Conservation (phyloP, 1,140 invertebrate species). For the Portunus trituberculatus region DNA sequence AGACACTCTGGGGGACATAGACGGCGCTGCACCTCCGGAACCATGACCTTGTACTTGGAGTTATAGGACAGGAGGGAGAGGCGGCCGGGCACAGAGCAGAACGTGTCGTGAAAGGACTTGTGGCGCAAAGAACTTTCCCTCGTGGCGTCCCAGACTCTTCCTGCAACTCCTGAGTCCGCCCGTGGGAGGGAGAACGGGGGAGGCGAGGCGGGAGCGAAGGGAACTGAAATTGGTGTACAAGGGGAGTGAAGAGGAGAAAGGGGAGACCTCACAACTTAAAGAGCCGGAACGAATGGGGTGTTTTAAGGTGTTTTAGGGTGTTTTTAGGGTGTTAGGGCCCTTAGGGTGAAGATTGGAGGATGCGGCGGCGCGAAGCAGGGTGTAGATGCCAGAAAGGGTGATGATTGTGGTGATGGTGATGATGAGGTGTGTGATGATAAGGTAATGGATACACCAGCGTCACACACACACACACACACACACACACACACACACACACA, state of each 20-base stretch:
- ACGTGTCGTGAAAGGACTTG: constrained; percentile 82
- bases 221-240: constrained; percentile 5
- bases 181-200: background rate
- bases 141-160: constrained; percentile 73
- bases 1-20: constrained; percentile 99
- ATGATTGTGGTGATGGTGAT: background rate
- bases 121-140: constrained; percentile 79
- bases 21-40: constrained; percentile 98
- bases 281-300: constrained; percentile 23
- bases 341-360: background rate
- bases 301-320: background rate
- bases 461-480: no score
- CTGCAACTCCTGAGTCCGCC: constrained; percentile 62
- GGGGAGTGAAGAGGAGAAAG: background rate
- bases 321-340: background rate
- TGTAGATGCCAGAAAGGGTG: background rate
- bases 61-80: constrained; percentile 97
- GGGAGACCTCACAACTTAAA: background rate
- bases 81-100: constrained; percentile 98
- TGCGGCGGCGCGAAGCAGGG: background rate
- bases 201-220: constrained; percentile 22
- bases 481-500: no score
- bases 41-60: constrained; percentile 98
- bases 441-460: background rate
- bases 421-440: background rate